Conservation (phyloP, 2,797 vertebrate genomes). For the Choloepus didactylus region DNA sequence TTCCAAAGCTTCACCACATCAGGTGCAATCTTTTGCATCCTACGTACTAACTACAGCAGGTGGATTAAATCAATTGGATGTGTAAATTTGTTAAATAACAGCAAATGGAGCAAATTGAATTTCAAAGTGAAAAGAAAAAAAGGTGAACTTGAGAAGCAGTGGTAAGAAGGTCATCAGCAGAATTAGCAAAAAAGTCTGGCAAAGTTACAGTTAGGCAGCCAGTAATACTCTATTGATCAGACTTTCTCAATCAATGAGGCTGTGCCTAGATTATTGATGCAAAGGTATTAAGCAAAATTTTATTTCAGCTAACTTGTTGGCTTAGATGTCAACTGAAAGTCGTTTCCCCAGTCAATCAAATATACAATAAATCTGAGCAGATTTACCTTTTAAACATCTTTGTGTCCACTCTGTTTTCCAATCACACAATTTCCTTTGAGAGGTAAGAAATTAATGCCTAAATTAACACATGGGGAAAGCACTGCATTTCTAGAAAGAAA, state of each 20-base stretch:
- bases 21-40: conserved; percentile 77
- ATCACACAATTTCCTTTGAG: conserved; percentile 84
- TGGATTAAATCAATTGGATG: conserved; percentile 88
- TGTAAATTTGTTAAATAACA: conserved; percentile 90
- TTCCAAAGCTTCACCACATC: conserved; percentile 77
- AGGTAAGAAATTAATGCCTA: conserved; percentile 74
- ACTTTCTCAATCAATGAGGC: conserved; percentile 91
- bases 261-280: conserved; percentile 92
- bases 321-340: conserved; percentile 93
- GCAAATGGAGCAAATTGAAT: conserved; percentile 90
- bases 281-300: conserved; percentile 93
- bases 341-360: conserved; percentile 91
- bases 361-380: conserved; percentile 87
- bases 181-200: conserved; percentile 91
- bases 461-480: conserved; percentile 56
- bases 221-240: conserved; percentile 92
- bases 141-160: conserved; percentile 86
- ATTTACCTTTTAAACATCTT: conserved; percentile 86
- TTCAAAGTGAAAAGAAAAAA: conserved; percentile 88
- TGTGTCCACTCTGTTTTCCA: conserved; percentile 80
- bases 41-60: conserved; percentile 81
- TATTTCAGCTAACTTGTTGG: conserved; percentile 92
- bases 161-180: conserved; percentile 90
- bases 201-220: conserved; percentile 92
- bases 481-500: conserved; percentile 67